phyloP scores from a whole-genome alignment of 2,888 invertebrate species.

The Celastrina argiolus region DNA sequence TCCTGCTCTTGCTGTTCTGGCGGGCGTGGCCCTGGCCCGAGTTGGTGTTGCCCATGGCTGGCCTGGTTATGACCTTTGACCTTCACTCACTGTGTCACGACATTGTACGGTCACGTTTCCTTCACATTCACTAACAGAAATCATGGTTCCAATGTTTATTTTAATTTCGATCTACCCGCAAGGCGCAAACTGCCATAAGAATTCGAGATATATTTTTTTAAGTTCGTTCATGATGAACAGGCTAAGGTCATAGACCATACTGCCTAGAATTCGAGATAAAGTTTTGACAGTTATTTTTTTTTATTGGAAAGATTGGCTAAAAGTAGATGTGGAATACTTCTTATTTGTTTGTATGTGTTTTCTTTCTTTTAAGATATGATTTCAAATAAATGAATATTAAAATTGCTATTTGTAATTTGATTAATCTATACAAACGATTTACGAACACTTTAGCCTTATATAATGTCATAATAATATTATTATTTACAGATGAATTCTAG shows the following conservation, averaged over 20 bases:
- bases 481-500: not conserved
- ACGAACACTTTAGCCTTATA: no score
- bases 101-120: not conserved
- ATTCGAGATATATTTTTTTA: not conserved
- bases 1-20: constrained; percentile 71
- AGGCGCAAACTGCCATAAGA: not conserved
- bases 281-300: not conserved
- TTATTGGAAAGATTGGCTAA: no score
- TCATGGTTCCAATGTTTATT: constrained; percentile 2
- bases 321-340: no score
- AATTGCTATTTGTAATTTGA: no score
- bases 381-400: no score
- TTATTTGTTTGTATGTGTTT: no score
- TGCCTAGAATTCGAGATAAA: no score
- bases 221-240: no score
- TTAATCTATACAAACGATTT: no score
- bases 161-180: not conserved
- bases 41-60: constrained; percentile 66
- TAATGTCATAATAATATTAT: no score
- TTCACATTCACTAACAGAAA: not conserved
- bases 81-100: constrained; percentile 22
- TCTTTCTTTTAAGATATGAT: no score
- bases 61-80: constrained; percentile 1
- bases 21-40: constrained; percentile 61
- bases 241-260: no score